Conservation (phyloP, 2,113 vertebrate species). For the Scophthalmus maximus region DNA sequence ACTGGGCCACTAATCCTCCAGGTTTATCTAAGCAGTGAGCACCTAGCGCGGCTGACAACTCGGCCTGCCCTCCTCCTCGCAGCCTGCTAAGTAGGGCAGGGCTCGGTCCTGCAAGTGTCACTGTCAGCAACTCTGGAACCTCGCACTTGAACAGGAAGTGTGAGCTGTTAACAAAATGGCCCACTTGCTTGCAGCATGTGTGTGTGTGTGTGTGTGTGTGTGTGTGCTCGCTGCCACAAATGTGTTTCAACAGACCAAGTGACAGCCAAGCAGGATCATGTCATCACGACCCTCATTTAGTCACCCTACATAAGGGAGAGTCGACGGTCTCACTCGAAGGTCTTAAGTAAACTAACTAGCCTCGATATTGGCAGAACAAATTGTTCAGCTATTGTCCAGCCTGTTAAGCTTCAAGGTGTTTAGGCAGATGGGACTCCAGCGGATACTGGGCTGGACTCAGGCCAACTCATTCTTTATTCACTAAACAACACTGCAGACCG, state of each 20-base stretch:
- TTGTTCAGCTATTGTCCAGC: constrained; percentile 64
- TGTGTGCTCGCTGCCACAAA: constrained; percentile 53
- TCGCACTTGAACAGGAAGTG: constrained; percentile 76
- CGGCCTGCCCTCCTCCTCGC: constrained; percentile 79
- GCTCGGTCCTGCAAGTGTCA: constrained; percentile 79
- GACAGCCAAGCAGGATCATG: constrained; percentile 49
- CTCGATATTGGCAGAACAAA: constrained; percentile 64
- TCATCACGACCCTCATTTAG: constrained; percentile 51
- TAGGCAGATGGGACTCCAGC: constrained; percentile 61
- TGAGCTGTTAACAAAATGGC: constrained; percentile 74
- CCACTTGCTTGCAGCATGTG: constrained; percentile 57
- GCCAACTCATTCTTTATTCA: constrained; percentile 60
- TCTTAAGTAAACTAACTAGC: constrained; percentile 60
- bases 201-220: constrained; percentile 45
- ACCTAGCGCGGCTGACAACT: constrained; percentile 83
- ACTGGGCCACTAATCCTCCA: constrained; percentile 88
- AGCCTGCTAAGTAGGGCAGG: constrained; percentile 84
- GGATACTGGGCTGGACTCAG: constrained; percentile 48
- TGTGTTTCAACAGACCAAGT: constrained; percentile 62
- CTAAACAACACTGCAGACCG: constrained; percentile 46
- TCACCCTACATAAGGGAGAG: constrained; percentile 50
- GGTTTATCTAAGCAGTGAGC: constrained; percentile 87
- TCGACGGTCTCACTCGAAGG: constrained; percentile 48
- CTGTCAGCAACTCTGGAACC: constrained; percentile 84
- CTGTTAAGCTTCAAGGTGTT: constrained; percentile 71